Conservation (phyloP, 2,113 vertebrate genomes). For the Sisor rabdophorus region DNA sequence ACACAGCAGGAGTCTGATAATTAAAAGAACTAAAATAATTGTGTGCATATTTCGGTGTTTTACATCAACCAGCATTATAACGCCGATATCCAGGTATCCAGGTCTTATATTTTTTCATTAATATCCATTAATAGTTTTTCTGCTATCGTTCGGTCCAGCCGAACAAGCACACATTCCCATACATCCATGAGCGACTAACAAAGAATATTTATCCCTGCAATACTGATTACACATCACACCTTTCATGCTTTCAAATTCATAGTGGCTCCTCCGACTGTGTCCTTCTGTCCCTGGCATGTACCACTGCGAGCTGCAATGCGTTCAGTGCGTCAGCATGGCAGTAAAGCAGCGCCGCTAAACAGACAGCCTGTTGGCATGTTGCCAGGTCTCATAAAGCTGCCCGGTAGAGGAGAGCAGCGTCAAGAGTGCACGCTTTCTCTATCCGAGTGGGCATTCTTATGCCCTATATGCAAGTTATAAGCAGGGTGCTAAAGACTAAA, state of each 20-base stretch:
- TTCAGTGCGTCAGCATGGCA: conserved; percentile 44
- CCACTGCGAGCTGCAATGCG: conserved; percentile 32
- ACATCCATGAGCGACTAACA: neutral
- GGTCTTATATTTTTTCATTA: neutral
- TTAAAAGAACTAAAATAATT: neutral
- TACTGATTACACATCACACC: conserved; percentile 13
- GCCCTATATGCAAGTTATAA: conserved; percentile 1
- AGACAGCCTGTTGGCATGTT: conserved; percentile 49
- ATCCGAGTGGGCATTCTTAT: conserved; percentile 10
- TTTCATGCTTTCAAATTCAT: conserved; percentile 18
- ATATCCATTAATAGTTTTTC: neutral
- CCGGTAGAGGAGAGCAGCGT: conserved; percentile 25
- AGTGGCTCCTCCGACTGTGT: conserved; percentile 16
- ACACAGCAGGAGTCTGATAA: conserved; percentile 1
- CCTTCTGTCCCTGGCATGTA: conserved; percentile 39
- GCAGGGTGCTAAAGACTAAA: neutral
- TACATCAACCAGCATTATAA: neutral
- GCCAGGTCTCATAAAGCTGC: conserved; percentile 43
- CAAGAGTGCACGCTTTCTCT: conserved; percentile 6
- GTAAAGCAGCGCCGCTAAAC: conserved; percentile 38
- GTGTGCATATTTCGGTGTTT: neutral
- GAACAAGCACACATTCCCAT: neutral
- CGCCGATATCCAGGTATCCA: neutral
- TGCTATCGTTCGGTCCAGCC: neutral
- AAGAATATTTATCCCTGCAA: neutral